Conservation (phyloP, 1,140 invertebrate genomes). For the Heliconius eleuchia region DNA sequence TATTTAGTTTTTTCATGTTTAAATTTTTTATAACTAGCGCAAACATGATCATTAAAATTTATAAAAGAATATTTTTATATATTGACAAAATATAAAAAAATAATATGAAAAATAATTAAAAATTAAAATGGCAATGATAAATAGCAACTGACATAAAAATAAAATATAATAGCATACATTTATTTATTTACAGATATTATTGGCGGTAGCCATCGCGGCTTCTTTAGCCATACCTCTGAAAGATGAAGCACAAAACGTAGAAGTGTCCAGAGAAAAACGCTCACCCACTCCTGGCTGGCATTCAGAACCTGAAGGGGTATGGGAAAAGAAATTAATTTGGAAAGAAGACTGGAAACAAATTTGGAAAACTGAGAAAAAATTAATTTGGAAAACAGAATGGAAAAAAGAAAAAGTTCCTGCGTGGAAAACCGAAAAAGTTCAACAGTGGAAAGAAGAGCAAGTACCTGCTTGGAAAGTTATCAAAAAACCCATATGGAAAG, state of each 20-base stretch:
- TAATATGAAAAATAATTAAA: neutral
- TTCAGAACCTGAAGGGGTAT: constrained; percentile 84
- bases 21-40: no score
- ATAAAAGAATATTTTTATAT: neutral
- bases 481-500: constrained; percentile 85
- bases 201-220: constrained; percentile 58
- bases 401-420: constrained; percentile 84
- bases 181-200: constrained; percentile 58
- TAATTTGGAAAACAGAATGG: constrained; percentile 85
- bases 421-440: constrained; percentile 85
- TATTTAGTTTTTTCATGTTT: no score
- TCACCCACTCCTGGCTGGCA: constrained; percentile 69
- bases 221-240: constrained; percentile 61
- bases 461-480: constrained; percentile 85
- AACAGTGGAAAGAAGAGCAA: constrained; percentile 85
- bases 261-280: constrained; percentile 60
- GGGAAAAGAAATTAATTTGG: constrained; percentile 89
- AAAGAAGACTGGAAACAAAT: constrained; percentile 88
- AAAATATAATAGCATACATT: neutral
- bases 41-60: no score
- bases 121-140: neutral
- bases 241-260: constrained; percentile 50
- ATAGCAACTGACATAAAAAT: neutral
- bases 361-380: constrained; percentile 88
- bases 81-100: neutral